phyloP scores from a whole-genome alignment of 2,113 vertebrate genomes.

The Centrocercus urophasianus region DNA sequence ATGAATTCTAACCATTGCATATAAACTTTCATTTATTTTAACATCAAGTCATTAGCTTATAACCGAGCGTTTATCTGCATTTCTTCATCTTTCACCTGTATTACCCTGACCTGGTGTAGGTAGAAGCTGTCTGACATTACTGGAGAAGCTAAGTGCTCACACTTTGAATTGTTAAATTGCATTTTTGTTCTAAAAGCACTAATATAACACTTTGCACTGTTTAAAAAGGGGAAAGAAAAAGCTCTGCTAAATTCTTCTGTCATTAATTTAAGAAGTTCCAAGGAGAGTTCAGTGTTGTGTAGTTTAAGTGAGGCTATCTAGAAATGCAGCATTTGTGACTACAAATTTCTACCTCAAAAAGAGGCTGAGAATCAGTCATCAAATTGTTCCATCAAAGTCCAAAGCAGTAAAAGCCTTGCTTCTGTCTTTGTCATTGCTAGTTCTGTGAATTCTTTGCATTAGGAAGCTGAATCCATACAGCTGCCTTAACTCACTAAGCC shows the following conservation, averaged over 20 bases:
- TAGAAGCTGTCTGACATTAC: not conserved
- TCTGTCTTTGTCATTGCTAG: not conserved
- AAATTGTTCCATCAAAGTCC: constrained; percentile 25
- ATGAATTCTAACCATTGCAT: not conserved
- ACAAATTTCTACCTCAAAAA: constrained; percentile 43
- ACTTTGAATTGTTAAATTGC: not conserved
- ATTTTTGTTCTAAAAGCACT: constrained; percentile 29
- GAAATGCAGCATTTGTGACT: not conserved
- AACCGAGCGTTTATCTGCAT: not conserved
- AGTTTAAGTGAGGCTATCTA: constrained; percentile 30
- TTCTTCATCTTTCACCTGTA: not conserved
- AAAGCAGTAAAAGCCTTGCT: not conserved
- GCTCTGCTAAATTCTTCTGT: constrained; percentile 9
- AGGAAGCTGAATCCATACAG: not conserved
- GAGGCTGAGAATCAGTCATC: constrained; percentile 16
- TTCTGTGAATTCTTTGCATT: not conserved
- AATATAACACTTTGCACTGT: not conserved
- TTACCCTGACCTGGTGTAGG: not conserved
- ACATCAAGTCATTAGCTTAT: not conserved
- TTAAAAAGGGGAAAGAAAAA: not conserved
- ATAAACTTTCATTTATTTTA: not conserved
- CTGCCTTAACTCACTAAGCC: not conserved
- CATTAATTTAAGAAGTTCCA: constrained; percentile 25
- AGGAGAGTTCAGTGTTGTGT: constrained; percentile 34
- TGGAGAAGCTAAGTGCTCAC: not conserved